phyloP scores from a whole-genome alignment of 2,113 vertebrate genomes.

The Ivindomyrus marchei region DNA sequence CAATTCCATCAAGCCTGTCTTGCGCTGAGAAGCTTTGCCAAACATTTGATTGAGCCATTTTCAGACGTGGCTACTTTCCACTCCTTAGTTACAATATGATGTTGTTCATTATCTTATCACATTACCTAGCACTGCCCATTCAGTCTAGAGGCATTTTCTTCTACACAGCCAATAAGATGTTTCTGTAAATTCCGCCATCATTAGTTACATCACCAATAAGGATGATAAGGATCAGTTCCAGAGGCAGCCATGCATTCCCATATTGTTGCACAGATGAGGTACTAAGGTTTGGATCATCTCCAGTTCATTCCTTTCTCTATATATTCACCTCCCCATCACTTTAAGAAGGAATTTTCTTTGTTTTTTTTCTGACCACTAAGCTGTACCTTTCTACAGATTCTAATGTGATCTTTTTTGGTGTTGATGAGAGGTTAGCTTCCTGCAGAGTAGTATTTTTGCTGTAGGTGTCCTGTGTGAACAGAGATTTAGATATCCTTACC shows the following conservation, averaged over 20 bases:
- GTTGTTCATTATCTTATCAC: neutral
- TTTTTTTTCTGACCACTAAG: neutral
- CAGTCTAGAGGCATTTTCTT: neutral
- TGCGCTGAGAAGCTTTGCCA: neutral
- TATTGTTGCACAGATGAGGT: neutral
- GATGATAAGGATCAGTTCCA: neutral
- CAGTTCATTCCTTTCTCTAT: neutral
- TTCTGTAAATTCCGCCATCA: neutral
- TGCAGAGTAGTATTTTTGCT: neutral
- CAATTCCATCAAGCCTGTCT: neutral
- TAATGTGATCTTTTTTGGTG: neutral
- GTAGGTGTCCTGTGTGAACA: neutral
- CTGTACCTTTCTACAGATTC: neutral
- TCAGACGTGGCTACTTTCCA: neutral
- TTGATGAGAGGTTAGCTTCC: neutral
- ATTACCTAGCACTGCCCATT: neutral
- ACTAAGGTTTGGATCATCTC: neutral
- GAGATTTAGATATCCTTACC: neutral
- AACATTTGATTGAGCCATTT: neutral
- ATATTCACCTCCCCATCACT: neutral
- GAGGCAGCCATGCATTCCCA: neutral
- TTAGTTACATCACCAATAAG: neutral
- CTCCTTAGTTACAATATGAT: neutral
- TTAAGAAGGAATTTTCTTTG: neutral
- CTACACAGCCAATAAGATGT: neutral